Conservation (phyloP, 2,113 vertebrate genomes). For the Dipodomys ordii region DNA sequence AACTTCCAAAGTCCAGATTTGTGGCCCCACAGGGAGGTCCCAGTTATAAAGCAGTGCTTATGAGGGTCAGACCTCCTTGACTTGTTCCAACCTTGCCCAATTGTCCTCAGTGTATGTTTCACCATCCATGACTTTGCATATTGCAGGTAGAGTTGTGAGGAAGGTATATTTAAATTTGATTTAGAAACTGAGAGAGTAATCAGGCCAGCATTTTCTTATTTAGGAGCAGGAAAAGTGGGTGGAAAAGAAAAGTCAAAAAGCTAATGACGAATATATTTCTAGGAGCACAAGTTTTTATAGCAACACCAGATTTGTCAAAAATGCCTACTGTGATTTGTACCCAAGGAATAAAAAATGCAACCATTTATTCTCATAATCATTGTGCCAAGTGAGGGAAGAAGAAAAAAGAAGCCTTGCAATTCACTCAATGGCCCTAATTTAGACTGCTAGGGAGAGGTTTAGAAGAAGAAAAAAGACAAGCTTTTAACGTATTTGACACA, state of each 20-base stretch:
- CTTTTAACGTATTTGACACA: constrained; percentile 59
- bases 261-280: constrained; percentile 70
- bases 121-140: constrained; percentile 13
- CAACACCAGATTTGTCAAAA: constrained; percentile 73
- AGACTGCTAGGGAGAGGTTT: constrained; percentile 52
- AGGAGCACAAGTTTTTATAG: constrained; percentile 75
- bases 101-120: neutral
- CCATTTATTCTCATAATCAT: constrained; percentile 66
- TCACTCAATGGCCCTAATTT: constrained; percentile 74
- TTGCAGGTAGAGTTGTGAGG: constrained; percentile 19
- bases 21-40: neutral
- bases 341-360: constrained; percentile 73
- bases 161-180: constrained; percentile 61
- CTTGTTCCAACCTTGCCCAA: neutral
- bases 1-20: constrained; percentile 51
- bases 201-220: constrained; percentile 61
- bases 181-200: constrained; percentile 63
- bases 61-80: neutral
- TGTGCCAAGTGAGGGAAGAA: constrained; percentile 53
- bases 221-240: constrained; percentile 51
- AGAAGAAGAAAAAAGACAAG: neutral
- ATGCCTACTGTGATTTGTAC: constrained; percentile 76
- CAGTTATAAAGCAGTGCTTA: neutral
- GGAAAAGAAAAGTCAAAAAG: constrained; percentile 66
- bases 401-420: constrained; percentile 22